Evolutionary conservation across 37 sponge, comb jelly and placozoan species (phyloP), one percentile per base, ranked within the genome.

Genomic region (Corticium candelabrum): DNA sequence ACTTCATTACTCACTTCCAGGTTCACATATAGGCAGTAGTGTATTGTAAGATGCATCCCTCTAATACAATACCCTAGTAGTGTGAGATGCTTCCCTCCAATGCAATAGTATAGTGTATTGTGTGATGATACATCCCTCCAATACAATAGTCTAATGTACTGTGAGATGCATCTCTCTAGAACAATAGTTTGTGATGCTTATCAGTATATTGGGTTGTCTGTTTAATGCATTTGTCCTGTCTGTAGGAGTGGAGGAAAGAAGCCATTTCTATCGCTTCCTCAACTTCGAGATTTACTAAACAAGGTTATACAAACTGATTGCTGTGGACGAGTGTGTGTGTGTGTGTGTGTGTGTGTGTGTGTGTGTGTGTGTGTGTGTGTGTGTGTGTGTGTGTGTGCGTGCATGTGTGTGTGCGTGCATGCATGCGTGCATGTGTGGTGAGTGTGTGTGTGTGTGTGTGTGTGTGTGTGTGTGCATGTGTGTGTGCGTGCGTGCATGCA

Each of bases 271-370:
- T 27, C 62, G 62, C 62, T 50, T 21, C 15, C 62, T 50, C 62
- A 50, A 50, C 62, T 50, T 11, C 11, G 21, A 21, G 21, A 11
- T 11, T 50, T 50, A 27, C 62, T 50, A 11, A 50, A 50, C 62
- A 50, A 50, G 21, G 62, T 50, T 21, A 27, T 21, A 50, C 21
- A 50, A 27, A 50, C n/a, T n/a, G n/a, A n/a, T n/a, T n/a, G n/a
- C n/a, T 43, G 56, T 43, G 56, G 5, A 11, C 11, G 56, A 21
- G 56, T 43, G 56, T 43, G 56, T 43, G 56, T 43, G 56, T 43
- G 56, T 43, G 56, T 43, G 56, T 43, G 56, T 43, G 56, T 43
- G 56, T 43, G 56, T 43, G 56, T 43, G 56, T 43, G 56, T 43
- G 56, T 43, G 56, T 43, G 56, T 43, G 56, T 43, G 56, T 43